phyloP scores from a whole-genome alignment of 2,888 invertebrate genomes.

The Corbicula japonica region DNA sequence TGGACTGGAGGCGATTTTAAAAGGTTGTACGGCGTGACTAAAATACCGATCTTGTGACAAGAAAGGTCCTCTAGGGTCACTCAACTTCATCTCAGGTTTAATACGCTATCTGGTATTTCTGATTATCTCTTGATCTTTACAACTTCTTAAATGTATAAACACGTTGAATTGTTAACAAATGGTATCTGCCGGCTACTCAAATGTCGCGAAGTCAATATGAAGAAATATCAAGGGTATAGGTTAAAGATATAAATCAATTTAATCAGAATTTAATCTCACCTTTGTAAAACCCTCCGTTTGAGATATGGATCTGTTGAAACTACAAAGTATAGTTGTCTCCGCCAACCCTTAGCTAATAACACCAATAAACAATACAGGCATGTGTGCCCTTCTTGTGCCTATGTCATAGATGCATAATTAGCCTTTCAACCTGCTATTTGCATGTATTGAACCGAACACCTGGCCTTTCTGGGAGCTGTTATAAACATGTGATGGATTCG shows the following conservation, averaged over 20 bases:
- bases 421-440: slow-evolving; percentile 23
- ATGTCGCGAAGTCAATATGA: slow-evolving; percentile 9
- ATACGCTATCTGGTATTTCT: slow-evolving; percentile 3
- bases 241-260: slow-evolving; percentile 25
- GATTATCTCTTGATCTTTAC: slow-evolving; percentile 25
- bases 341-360: slow-evolving; percentile 12
- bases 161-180: slow-evolving; percentile 17
- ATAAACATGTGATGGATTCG: slow-evolving; percentile 9
- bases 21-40: slow-evolving; percentile 31
- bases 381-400: slow-evolving; percentile 10
- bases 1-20: slow-evolving; percentile 17
- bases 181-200: slow-evolving; percentile 9
- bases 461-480: slow-evolving; percentile 18
- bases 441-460: slow-evolving; percentile 15
- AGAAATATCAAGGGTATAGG: slow-evolving; percentile 37
- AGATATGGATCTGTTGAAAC: slow-evolving; percentile 15
- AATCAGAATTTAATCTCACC: slow-evolving; percentile 32
- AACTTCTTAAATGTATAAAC: slow-evolving; percentile 23
- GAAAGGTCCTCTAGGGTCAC: slow-evolving; percentile 26
- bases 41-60: slow-evolving; percentile 27
- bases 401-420: slow-evolving; percentile 15
- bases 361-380: slow-evolving; percentile 1
- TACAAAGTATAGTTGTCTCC: slow-evolving; percentile 3
- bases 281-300: slow-evolving; percentile 13
- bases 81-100: background rate